Percentiles rank a stretch among this genome's conserved stretches.
phyloP scores from a whole-genome alignment of 2,797 vertebrate species.

The Sebastes itinus region DNA sequence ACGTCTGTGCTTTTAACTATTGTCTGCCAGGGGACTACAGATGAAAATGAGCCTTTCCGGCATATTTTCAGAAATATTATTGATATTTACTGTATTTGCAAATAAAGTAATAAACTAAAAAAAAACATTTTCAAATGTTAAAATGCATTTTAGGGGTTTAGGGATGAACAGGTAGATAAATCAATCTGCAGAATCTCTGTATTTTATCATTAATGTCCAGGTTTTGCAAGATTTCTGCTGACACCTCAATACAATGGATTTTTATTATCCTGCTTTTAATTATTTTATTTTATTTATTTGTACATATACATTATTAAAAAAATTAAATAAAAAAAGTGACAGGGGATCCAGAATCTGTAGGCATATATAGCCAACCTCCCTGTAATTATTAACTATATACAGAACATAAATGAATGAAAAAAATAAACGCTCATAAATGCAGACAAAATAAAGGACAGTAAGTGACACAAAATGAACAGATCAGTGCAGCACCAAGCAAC shows the following conservation, averaged over 20 bases:
- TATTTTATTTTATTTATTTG: background rate
- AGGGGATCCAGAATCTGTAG: background rate
- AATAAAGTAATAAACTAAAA: background rate
- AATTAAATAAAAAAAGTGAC: background rate
- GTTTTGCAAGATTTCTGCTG: background rate
- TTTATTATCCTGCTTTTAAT: background rate
- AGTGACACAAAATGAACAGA: background rate
- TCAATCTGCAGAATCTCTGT: background rate
- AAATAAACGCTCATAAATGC: background rate
- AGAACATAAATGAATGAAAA: background rate
- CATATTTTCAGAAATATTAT: background rate
- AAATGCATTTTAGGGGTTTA: background rate
- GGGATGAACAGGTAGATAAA: background rate
- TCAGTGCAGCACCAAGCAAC: background rate
- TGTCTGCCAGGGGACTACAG: background rate
- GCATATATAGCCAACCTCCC: background rate
- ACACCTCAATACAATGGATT: background rate
- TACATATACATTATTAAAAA: background rate
- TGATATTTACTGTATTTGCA: background rate
- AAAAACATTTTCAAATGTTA: background rate
- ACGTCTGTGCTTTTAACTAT: background rate
- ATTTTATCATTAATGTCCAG: background rate
- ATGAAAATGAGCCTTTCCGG: background rate
- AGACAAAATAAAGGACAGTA: background rate
- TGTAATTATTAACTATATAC: background rate